Evolutionary conservation across 2,797 vertebrate genomes (phyloP).

Genomic region (Botia kubotai): DNA sequence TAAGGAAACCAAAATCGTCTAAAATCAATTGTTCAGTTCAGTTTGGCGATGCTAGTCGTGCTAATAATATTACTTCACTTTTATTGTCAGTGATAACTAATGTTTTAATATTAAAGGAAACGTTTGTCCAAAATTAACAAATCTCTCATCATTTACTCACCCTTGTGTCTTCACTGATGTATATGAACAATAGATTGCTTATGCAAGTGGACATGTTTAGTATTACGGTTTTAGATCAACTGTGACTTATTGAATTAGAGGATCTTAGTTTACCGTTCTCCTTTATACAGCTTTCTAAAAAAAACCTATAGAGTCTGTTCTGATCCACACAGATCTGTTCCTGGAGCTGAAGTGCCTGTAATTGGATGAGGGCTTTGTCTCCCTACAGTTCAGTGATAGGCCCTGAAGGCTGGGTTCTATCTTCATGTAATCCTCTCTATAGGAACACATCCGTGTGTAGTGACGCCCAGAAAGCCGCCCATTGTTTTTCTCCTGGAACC

Average conservation of each 20-base stretch:
- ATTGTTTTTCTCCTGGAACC: neutral
- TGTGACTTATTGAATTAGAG: too few species aligned
- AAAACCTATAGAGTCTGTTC: neutral
- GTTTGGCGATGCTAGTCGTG: neutral
- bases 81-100: neutral
- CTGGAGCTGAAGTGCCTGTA: constrained; percentile 7
- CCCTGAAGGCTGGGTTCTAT: constrained; percentile 57
- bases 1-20: neutral
- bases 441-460: constrained; percentile 33
- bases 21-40: neutral
- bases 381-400: constrained; percentile 53
- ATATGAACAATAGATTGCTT: neutral
- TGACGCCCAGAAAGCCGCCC: constrained; percentile 36
- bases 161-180: too few species aligned
- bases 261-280: too few species aligned
- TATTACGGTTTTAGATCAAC: neutral
- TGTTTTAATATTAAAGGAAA: neutral
- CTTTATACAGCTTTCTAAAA: neutral
- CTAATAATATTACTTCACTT: neutral
- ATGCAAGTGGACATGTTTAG: neutral
- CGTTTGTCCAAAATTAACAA: neutral
- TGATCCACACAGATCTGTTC: neutral
- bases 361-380: constrained; percentile 61
- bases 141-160: neutral
- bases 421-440: constrained; percentile 56